Conservation (phyloP, 2,797 vertebrate species). For the Sebastes hubbsi region DNA sequence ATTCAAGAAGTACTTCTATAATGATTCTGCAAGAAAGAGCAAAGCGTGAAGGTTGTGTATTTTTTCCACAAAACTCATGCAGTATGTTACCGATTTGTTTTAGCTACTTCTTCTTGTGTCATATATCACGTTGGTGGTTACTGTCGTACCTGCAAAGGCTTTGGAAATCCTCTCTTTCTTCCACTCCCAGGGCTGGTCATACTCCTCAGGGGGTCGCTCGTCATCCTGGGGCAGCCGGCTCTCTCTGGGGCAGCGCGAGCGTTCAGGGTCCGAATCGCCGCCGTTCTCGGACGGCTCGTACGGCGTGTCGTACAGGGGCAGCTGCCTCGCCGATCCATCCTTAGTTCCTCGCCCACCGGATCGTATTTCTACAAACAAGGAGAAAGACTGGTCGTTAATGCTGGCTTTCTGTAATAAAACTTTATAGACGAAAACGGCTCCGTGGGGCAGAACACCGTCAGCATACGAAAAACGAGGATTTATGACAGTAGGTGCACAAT, state of each 20-base stretch:
- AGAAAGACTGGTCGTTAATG: constrained; percentile 19
- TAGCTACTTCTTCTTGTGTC: background rate
- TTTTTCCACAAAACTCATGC: background rate
- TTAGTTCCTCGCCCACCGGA: constrained; percentile 84
- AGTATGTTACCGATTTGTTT: background rate
- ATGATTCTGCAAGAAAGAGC: background rate
- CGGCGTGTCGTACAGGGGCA: constrained; percentile 94
- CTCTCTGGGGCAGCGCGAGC: constrained; percentile 84
- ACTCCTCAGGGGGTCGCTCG: constrained; percentile 95
- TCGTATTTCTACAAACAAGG: constrained; percentile 87
- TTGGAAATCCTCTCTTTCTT: constrained; percentile 98
- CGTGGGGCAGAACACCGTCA: background rate
- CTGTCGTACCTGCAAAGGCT: constrained; percentile 91
- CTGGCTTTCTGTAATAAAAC: background rate
- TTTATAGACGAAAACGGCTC: constrained; percentile 5
- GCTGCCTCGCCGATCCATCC: constrained; percentile 83
- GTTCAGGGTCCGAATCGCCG: constrained; percentile 82
- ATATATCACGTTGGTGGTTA: background rate
- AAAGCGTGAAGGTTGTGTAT: background rate
- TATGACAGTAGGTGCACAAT: background rate
- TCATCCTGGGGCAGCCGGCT: constrained; percentile 95
- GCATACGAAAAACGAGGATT: background rate
- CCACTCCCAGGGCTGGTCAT: constrained; percentile 99
- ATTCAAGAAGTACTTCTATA: background rate
- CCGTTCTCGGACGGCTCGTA: constrained; percentile 91